phyloP scores from a whole-genome alignment of 2,888 invertebrate species.

The Rhopalosiphum nymphaeae region DNA sequence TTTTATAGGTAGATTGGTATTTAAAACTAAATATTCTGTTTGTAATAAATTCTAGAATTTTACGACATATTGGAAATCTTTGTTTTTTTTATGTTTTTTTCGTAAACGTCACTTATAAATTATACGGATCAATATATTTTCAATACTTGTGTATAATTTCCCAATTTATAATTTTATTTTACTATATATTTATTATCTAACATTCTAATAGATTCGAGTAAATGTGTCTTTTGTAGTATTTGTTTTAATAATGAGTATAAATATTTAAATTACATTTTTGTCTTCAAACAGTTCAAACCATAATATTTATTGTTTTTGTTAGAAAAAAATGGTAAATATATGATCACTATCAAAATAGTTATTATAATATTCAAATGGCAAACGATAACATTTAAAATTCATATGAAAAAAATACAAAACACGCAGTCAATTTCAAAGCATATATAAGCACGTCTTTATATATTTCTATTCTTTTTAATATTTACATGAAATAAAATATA shows the following conservation, averaged over 20 bases:
- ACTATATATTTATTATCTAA: neutral
- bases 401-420: neutral
- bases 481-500: neutral
- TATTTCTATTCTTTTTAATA: neutral
- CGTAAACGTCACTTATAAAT: neutral
- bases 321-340: neutral
- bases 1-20: neutral
- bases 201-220: neutral
- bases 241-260: constrained; percentile 13
- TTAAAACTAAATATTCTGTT: neutral
- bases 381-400: neutral
- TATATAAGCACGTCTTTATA: neutral
- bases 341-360: neutral
- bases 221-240: neutral
- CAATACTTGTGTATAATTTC: neutral
- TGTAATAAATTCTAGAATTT: neutral
- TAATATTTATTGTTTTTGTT: neutral
- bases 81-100: neutral
- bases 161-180: neutral
- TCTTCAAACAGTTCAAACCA: neutral
- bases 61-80: neutral
- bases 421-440: neutral
- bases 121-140: neutral
- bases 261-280: neutral
- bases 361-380: neutral